Base-by-base conservation (phyloP, 2,797 vertebrate genomes). In the Varecia variegata region DNA sequence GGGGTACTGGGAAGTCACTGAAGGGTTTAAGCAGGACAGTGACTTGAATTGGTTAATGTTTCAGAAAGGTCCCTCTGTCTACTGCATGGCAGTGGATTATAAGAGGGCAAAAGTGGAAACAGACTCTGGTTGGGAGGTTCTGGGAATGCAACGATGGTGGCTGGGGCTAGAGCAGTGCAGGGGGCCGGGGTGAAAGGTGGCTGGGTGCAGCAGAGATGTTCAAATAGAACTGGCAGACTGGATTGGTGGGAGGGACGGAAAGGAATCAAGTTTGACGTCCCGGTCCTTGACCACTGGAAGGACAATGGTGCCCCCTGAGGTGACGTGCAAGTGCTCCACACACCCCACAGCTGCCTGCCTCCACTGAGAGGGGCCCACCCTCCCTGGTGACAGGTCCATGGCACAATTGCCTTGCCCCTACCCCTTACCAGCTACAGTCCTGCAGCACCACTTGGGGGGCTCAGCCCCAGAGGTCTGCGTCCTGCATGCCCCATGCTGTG, bases 151-250 rank as follows among this genome's bases (percentile, higher is more conserved):
- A 4, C 1, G 15, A 6, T 25, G n/a, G 52, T 25, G 80, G 17
- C 35, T 25, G 54, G 13, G 32, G 76, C 27, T 4, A 3, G 47
- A 77, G 56, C 40, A 4, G n/a, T 1, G 4, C 35, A 54, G 27
- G 17, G 20, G 23, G 7, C 58, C 1, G 0, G 7, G 45, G 83
- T 23, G 73, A 92, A 35, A 62, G 27, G 17, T 25, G 4, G 2
- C 21, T 62, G 67, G 52, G 38, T 52, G 32, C 5, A 0, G 21
- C 23, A 40, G 45, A 67, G n/a, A 32, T 14, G 40, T 15, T 13
- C 5, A 23, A 30, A 30, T 0, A 18, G 62, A n/a, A 27, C 20
- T n/a, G 50, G 38, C 0, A 1, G 32, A 27, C 7, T 18, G n/a
- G 43, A 8, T 17, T 5, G 17, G 14, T 4, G 12, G 79, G 56